A percentile compares a stretch with the other conserved stretches of the same genome.
Evolutionary conservation across 1,140 invertebrate genomes (phyloP).

Genomic region (Bombus haemorrhoidalis): DNA sequence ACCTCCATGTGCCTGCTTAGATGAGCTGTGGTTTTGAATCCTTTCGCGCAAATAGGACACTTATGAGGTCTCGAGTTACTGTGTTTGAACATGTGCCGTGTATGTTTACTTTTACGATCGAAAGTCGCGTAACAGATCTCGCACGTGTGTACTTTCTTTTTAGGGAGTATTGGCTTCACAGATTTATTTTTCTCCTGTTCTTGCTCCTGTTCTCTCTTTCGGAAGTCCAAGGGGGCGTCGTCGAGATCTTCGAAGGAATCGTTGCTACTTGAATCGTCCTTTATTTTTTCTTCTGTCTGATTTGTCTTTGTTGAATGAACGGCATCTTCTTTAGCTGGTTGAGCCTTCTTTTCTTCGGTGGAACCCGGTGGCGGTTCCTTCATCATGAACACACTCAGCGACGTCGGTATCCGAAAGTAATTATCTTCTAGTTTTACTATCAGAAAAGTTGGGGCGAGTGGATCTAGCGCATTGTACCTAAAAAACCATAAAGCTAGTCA

Average conservation of each 20-base stretch:
- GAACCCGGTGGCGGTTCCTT: conserved; percentile 60
- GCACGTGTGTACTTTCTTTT: conserved; percentile 70
- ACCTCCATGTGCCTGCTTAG: conserved; percentile 81
- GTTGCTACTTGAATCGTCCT: neutral
- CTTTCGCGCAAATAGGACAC: conserved; percentile 81
- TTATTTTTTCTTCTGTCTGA: neutral
- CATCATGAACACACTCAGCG: conserved; percentile 73
- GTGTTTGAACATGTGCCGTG: conserved; percentile 78
- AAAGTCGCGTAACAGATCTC: conserved; percentile 75
- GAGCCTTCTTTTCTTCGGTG: conserved; percentile 37
- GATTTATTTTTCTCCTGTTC: conserved; percentile 10
- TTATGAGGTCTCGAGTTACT: conserved; percentile 79
- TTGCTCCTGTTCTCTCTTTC: conserved; percentile 49
- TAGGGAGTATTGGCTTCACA: neutral
- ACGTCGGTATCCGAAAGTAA: conserved; percentile 76
- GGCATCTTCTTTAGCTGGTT: neutral
- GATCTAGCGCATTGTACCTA: conserved; percentile 75
- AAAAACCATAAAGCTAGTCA: conserved; percentile 68
- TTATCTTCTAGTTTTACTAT: conserved; percentile 75
- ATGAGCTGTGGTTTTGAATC: conserved; percentile 81
- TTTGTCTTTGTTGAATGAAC: conserved; percentile 11
- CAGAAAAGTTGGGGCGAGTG: conserved; percentile 71
- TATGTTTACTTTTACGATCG: conserved; percentile 74
- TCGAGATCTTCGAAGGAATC: conserved; percentile 61
- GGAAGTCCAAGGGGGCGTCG: conserved; percentile 60